Percentiles rank a stretch among this genome's conserved stretches.
Evolutionary conservation across 2,797 vertebrate genomes (phyloP).

Genomic region (Apogon hyalosoma): DNA sequence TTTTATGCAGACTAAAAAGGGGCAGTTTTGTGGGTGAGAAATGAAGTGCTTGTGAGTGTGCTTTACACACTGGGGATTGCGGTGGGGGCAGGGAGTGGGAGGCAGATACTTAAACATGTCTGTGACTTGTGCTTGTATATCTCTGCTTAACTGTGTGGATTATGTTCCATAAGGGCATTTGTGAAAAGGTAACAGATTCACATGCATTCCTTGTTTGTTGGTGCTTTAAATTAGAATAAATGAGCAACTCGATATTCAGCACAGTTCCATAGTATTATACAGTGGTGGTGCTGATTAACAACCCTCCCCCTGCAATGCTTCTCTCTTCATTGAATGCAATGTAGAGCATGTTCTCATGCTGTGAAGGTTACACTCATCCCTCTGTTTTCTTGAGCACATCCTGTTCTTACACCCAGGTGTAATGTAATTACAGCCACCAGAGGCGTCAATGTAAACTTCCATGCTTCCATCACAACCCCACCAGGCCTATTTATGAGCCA

Average conservation of each 20-base stretch:
- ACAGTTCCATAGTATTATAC: conserved; percentile 49
- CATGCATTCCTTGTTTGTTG: conserved; percentile 41
- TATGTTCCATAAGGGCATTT: conserved; percentile 28
- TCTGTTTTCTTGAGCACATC: conserved; percentile 18
- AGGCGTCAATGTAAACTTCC: conserved; percentile 41
- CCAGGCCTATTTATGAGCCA: conserved; percentile 35
- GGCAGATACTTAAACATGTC: conserved; percentile 6
- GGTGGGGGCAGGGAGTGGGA: background rate
- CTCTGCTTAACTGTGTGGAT: conserved; percentile 34
- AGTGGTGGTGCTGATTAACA: conserved; percentile 63
- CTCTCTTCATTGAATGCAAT: conserved; percentile 40
- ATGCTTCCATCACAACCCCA: background rate
- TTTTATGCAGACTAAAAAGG: background rate
- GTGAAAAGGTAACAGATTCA: conserved; percentile 39
- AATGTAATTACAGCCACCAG: conserved; percentile 33
- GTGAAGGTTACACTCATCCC: conserved; percentile 56
- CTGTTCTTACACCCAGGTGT: conserved; percentile 51
- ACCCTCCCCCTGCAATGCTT: conserved; percentile 24
- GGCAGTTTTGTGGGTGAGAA: conserved; percentile 12
- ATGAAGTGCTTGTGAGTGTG: conserved; percentile 17
- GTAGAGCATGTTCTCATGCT: conserved; percentile 44
- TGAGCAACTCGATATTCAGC: conserved; percentile 65
- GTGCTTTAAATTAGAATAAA: conserved; percentile 73
- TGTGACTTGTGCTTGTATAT: conserved; percentile 30
- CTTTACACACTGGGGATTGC: conserved; percentile 14